These are phyloP conservation scores for Nematopogon swammerdamellus DNA, from an alignment of 2,888 invertebrate species.

Conservation along the genomic window DNA sequence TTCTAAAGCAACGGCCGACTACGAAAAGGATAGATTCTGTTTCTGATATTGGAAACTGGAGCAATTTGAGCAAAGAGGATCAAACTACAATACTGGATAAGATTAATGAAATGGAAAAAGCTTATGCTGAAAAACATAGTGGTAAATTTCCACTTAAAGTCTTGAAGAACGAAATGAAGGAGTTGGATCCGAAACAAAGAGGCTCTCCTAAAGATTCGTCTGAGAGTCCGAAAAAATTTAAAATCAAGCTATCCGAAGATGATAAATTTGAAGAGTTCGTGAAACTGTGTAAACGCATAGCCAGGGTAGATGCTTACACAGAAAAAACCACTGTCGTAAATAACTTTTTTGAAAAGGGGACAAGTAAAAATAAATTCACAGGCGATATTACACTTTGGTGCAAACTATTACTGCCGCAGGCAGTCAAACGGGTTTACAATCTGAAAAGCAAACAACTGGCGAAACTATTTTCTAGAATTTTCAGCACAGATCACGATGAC, in stretches of 20 bases:
- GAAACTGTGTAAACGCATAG: slow-evolving; percentile 72
- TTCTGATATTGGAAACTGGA: slow-evolving; percentile 79
- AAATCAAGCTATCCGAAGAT: slow-evolving; percentile 46
- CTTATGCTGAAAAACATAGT: slow-evolving; percentile 48
- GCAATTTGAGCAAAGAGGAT: slow-evolving; percentile 62
- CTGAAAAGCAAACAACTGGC: slow-evolving; percentile 88
- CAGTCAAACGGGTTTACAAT: slow-evolving; percentile 84
- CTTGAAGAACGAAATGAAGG: slow-evolving; percentile 26
- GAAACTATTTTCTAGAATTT: slow-evolving; percentile 82
- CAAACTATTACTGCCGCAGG: slow-evolving; percentile 77
- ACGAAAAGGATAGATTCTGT: slow-evolving; percentile 79
- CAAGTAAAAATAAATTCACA: slow-evolving; percentile 62
- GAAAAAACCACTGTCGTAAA: slow-evolving; percentile 75
- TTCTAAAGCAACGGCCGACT: slow-evolving; percentile 73
- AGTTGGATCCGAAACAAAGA: slow-evolving; percentile 13
- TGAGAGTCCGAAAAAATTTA: slow-evolving; percentile 9
- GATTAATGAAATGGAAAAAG: slow-evolving; percentile 59
- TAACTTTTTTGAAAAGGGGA: slow-evolving; percentile 61
- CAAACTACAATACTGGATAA: slow-evolving; percentile 61
- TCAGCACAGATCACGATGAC: slow-evolving; percentile 67
- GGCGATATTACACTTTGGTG: slow-evolving; percentile 80
- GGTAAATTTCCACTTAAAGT: slow-evolving; percentile 41
- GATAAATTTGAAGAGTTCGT: slow-evolving; percentile 75
- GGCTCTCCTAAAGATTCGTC: slow-evolving; percentile 9
- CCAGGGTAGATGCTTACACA: slow-evolving; percentile 73